A percentile compares a stretch with the other conserved stretches of the same genome.
Conservation (phyloP, 64 coral and sea anemone genomes). For the Dendrophyllia cribrosa region DNA sequence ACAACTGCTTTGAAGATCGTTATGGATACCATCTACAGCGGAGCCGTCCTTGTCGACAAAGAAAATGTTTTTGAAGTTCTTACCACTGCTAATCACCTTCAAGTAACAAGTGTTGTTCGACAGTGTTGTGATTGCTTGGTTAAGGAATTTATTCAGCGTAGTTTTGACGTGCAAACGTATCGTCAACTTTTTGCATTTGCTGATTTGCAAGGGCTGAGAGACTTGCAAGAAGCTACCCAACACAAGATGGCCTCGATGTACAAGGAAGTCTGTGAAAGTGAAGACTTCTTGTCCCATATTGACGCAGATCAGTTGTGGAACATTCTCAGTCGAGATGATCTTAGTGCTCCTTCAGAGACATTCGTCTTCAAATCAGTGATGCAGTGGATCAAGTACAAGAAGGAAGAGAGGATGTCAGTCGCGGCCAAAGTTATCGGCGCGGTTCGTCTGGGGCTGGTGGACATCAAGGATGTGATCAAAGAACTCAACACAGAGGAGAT, state of each 20-base stretch:
- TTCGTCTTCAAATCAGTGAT: slow-evolving; percentile 23
- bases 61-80: slow-evolving; percentile 10
- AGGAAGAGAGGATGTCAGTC: neutral
- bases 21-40: slow-evolving; percentile 6
- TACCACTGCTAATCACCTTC: neutral
- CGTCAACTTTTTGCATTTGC: neutral
- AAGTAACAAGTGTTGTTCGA: slow-evolving; percentile 16
- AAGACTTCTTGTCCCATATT: slow-evolving; percentile 7
- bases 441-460: neutral
- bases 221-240: neutral
- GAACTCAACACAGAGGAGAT: slow-evolving; percentile 24
- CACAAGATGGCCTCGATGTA: slow-evolving; percentile 12
- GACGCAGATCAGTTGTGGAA: neutral
- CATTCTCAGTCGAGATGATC: slow-evolving; percentile 24
- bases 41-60: neutral
- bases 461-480: neutral
- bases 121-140: slow-evolving; percentile 5
- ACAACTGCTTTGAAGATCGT: slow-evolving; percentile 4
- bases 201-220: neutral
- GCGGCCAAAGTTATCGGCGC: neutral
- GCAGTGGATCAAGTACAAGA: slow-evolving; percentile 4
- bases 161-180: neutral
- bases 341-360: neutral
- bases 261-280: slow-evolving; percentile 31
- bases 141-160: neutral